Percentiles rank a stretch among this genome's conserved stretches.
Conservation (phyloP, 2,888 invertebrate species). For the Drosophila conformis region DNA sequence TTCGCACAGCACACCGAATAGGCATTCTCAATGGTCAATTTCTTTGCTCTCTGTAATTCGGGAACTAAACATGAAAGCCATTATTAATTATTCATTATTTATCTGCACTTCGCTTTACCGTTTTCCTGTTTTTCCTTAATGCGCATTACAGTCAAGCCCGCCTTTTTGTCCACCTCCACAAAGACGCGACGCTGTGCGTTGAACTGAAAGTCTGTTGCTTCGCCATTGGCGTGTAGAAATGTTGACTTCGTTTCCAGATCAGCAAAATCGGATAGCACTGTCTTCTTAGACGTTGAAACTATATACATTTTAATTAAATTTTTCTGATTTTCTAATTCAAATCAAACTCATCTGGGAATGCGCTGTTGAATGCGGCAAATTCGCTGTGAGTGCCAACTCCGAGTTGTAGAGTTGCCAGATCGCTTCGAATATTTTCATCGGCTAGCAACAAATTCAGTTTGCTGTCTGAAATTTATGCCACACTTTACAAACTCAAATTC, state of each 20-base stretch:
- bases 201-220: conserved; percentile 83
- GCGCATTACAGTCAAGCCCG: conserved; percentile 82
- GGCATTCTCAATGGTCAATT: conserved; percentile 81
- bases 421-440: neutral
- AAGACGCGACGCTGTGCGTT: conserved; percentile 79
- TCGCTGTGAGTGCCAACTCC: neutral
- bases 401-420: conserved; percentile 27
- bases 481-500: neutral
- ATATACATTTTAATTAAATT: conserved; percentile 76
- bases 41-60: conserved; percentile 82
- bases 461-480: neutral
- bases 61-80: conserved; percentile 38
- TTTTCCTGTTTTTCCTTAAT: conserved; percentile 74
- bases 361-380: conserved; percentile 17
- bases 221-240: conserved; percentile 79
- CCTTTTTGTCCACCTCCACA: conserved; percentile 82
- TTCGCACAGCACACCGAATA: conserved; percentile 83
- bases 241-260: conserved; percentile 79
- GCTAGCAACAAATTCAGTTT: neutral
- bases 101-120: conserved; percentile 49
- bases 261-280: conserved; percentile 81
- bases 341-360: neutral
- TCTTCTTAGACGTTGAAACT: conserved; percentile 82
- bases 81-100: neutral
- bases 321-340: conserved; percentile 5